Evolutionary conservation across 64 coral and sea anemone species (phyloP), one percentile per base, ranked within the genome.

Genomic region (Dendrophyllia cribrosa): DNA sequence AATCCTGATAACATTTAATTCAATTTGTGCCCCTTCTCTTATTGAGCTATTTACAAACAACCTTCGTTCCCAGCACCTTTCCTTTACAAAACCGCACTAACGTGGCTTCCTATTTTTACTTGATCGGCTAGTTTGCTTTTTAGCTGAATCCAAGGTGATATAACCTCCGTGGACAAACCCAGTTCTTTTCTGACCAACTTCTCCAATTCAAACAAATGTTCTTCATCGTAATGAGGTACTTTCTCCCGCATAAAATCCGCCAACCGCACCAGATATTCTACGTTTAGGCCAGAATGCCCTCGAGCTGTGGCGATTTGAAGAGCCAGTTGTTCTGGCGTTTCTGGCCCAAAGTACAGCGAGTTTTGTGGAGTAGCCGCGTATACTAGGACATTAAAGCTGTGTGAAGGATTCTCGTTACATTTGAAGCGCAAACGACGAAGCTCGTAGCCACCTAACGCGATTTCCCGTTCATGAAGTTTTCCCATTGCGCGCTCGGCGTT

Each of bases 191-290:
- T 76, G 3, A 88, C 92, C 71, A 94, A 72, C 17, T 80, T 91
- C 70, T 97, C 95, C 67, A 97, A 70, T 50, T 85, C 60, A 80
- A 97, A 94, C 58, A 97, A 86, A 67, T 97, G 95, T 24, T 94
- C 82, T 0, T 96, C 95, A 43, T 91, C 78, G 19, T 86, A 83
- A 24, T 94, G 66, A 0, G 95, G 95, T 4, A 91, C 95, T 88
- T 97, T 89, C 59, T 93, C 88, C 26, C 92, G 78, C 95, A 97
- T 97, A 58, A 97, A 97, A 50, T 97, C 95, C 16, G 88, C 91
- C n/a, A 97, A 46, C 24, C 95, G 95, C 91, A 97, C 86, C 51
- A 97, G 70, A 61, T 97, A 97, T 46, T 97, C 95, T 12, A 94
- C 88, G 53, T 97, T 97, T 3, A 72, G 92, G 13, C 95, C 95